Conservation (phyloP, 2,888 invertebrate genomes). For the Heteromyza rotundicornis region DNA sequence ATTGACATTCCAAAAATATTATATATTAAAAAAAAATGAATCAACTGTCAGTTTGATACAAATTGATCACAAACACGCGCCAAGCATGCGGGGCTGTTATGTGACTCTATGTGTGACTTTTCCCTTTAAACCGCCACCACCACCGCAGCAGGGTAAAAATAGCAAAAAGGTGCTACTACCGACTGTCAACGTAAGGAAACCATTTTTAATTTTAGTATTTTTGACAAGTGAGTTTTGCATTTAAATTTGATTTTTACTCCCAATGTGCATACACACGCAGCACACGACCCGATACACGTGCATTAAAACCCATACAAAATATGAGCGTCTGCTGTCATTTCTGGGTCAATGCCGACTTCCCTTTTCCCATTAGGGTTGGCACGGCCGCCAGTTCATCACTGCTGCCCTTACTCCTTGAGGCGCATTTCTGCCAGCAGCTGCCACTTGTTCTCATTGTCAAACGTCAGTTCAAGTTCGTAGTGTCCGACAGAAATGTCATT, state of each 20-base stretch:
- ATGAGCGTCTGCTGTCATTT: constrained; percentile 1
- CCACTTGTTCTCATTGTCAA: not conserved
- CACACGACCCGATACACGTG: not conserved
- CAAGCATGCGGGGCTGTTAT: too few relatives aligned
- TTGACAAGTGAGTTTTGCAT: constrained; percentile 2
- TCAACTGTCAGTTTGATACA: too few relatives aligned
- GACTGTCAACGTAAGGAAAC: not conserved
- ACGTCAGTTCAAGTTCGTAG: not conserved
- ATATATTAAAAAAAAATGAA: too few relatives aligned
- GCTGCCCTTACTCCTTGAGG: too few relatives aligned
- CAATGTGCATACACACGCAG: not conserved
- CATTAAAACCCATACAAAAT: too few relatives aligned
- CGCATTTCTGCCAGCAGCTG: not conserved
- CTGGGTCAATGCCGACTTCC: not conserved
- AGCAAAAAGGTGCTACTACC: too few relatives aligned
- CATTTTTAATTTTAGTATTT: not conserved
- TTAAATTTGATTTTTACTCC: constrained; percentile 3
- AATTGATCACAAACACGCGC: too few relatives aligned
- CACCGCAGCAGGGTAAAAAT: too few relatives aligned
- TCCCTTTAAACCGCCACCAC: not conserved
- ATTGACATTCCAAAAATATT: too few relatives aligned
- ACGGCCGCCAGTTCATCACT: too few relatives aligned
- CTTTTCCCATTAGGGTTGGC: too few relatives aligned
- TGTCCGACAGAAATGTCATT: not conserved
- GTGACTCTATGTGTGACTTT: not conserved